Evolutionary conservation across 2,888 invertebrate genomes (phyloP).

Genomic region (Cataglyphis albicans): DNA sequence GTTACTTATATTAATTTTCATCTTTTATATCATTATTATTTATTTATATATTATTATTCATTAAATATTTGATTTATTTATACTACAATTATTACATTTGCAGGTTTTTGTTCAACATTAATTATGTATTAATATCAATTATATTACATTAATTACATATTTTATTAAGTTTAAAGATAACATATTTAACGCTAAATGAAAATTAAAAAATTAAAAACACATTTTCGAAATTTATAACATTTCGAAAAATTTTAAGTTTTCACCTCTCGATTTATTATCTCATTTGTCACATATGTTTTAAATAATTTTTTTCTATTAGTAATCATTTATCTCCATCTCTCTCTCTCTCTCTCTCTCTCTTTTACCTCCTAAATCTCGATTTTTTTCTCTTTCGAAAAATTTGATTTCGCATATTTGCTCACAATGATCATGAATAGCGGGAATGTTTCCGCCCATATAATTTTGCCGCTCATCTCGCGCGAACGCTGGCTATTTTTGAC

Average conservation of each 20-base stretch:
- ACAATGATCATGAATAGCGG: neutral
- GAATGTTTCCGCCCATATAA: conserved; percentile 21
- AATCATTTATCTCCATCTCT: neutral
- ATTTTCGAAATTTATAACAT: neutral
- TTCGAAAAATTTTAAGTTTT: neutral
- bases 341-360: neutral
- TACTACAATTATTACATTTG: neutral
- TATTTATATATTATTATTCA: neutral
- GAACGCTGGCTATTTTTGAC: conserved; percentile 43
- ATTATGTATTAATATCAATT: neutral
- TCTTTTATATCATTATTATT: conserved; percentile 7
- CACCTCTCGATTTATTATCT: neutral
- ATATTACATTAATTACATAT: neutral
- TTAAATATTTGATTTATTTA: neutral
- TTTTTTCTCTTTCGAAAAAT: neutral
- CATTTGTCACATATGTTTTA: neutral
- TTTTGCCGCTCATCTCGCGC: conserved; percentile 22
- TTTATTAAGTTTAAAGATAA: neutral
- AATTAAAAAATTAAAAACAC: neutral
- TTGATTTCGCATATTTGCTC: neutral
- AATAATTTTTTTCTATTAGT: neutral
- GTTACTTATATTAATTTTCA: neutral
- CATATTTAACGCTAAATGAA: neutral
- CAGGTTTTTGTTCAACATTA: neutral
- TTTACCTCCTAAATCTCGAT: neutral